phyloP scores from a whole-genome alignment of 2,113 vertebrate species.

The Fulmarus glacialis region DNA sequence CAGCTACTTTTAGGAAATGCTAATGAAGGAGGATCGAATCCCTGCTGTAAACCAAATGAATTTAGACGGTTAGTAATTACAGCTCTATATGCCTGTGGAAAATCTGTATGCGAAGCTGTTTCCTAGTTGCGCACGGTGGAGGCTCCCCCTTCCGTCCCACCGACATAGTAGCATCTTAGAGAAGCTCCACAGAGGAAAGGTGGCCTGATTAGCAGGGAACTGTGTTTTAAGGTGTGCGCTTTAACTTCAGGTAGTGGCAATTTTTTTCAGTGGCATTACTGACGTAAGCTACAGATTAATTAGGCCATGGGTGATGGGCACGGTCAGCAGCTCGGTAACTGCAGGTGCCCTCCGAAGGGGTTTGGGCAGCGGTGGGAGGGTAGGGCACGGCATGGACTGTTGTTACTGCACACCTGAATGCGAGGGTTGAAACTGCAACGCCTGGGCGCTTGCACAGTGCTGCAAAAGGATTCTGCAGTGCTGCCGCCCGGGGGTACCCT shows the following conservation, averaged over 20 bases:
- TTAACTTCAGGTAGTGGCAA: not conserved
- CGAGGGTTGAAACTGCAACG: not conserved
- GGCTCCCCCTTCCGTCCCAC: not conserved
- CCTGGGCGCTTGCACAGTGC: not conserved
- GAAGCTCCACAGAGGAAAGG: not conserved
- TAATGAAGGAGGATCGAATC: not conserved
- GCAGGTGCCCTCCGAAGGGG: not conserved
- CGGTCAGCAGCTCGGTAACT: not conserved
- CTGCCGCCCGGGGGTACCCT: not conserved
- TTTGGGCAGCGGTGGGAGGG: not conserved
- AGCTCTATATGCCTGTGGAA: not conserved
- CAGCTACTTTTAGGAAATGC: not conserved
- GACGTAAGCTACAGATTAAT: not conserved
- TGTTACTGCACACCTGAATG: not conserved
- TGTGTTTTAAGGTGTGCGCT: not conserved
- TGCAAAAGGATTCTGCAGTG: not conserved
- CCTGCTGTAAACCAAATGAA: not conserved
- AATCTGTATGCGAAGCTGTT: not conserved
- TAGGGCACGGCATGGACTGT: not conserved
- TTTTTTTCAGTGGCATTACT: not conserved
- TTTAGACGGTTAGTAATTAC: not conserved
- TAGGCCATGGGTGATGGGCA: fast-evolving
- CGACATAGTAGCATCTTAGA: not conserved
- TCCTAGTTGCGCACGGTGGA: not conserved
- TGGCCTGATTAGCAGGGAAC: not conserved